Evolutionary conservation across 2,113 vertebrate species (phyloP).

Genomic region (Cisticola juncidis): DNA sequence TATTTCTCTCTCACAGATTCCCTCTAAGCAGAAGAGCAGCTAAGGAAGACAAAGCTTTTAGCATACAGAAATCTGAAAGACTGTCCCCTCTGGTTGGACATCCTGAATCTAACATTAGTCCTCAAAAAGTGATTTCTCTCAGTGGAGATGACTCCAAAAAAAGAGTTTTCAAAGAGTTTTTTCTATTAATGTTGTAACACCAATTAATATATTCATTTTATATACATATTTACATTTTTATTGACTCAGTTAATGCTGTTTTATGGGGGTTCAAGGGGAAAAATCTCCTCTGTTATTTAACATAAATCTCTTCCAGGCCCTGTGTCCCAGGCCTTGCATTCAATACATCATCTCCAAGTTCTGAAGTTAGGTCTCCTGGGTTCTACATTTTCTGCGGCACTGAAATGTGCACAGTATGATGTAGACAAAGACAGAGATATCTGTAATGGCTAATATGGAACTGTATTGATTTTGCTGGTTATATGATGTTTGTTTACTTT

Average conservation of each 20-base stretch:
- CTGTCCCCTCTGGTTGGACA: background rate
- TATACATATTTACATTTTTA: background rate
- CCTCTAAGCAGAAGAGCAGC: background rate
- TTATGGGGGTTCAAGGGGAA: background rate
- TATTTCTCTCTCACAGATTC: background rate
- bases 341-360: background rate
- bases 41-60: conserved; percentile 20
- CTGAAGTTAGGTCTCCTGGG: background rate
- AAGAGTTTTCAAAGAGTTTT: background rate
- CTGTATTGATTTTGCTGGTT: conserved; percentile 42
- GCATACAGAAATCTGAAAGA: background rate
- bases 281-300: background rate
- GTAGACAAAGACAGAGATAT: background rate
- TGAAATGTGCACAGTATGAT: background rate
- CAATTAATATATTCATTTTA: background rate
- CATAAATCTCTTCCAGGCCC: background rate
- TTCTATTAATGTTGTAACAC: background rate
- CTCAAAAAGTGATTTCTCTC: background rate
- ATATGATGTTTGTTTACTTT: conserved; percentile 47
- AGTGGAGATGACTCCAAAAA: background rate
- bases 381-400: background rate
- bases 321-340: background rate
- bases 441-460: conserved; percentile 16
- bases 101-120: background rate
- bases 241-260: background rate